These are phyloP conservation scores for Lasioglossum leucozonium DNA, from an alignment of 2,888 invertebrate genomes.

Conservation along the genomic window DNA sequence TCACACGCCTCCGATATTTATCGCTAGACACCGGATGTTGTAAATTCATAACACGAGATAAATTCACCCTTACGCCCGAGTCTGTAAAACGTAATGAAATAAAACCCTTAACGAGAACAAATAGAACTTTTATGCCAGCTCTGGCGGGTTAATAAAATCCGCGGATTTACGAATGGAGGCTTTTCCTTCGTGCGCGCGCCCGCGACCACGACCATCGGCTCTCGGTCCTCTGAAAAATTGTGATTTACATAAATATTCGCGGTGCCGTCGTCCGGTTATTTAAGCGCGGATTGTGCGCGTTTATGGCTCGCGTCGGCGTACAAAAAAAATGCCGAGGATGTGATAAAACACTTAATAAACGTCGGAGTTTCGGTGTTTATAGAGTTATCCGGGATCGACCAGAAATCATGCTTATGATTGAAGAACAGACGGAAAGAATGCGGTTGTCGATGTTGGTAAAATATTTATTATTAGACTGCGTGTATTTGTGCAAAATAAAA, in stretches of 20 bases:
- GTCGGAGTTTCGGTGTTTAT: not conserved
- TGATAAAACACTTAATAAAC: not conserved
- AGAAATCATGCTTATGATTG: not conserved
- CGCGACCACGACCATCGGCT: no score
- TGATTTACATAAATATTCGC: not conserved
- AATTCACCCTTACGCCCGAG: not conserved
- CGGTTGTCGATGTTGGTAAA: not conserved
- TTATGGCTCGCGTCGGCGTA: not conserved
- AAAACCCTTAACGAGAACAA: conserved; percentile 11
- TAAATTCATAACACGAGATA: conserved; percentile 1
- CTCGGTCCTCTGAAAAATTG: not conserved
- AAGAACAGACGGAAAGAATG: not conserved
- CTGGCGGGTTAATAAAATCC: conserved; percentile 8
- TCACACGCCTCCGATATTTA: not conserved
- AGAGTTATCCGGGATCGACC: not conserved
- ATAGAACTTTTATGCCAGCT: not conserved
- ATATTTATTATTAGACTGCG: no score
- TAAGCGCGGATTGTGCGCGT: not conserved
- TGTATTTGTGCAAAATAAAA: no score
- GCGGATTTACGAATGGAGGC: not conserved
- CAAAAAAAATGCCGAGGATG: not conserved
- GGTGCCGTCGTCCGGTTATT: not conserved
- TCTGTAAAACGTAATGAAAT: conserved; percentile 5
- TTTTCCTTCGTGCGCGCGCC: not conserved
- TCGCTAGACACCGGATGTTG: conserved; percentile 1